Evolutionary conservation across 2,888 invertebrate species (phyloP).

Genomic region (Volucella zonaria): DNA sequence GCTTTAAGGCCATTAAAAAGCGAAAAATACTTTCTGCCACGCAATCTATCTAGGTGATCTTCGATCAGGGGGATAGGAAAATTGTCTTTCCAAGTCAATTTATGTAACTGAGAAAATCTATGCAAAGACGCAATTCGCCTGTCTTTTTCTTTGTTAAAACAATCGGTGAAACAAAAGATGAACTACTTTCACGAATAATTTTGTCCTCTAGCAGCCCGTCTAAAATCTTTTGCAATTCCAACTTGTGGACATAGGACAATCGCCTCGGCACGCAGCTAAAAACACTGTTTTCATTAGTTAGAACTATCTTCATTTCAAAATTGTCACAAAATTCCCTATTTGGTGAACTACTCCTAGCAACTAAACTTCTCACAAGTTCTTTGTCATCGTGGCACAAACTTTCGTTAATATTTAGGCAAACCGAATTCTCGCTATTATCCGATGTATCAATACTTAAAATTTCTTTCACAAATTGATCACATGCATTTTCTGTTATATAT

Average conservation of each 20-base stretch:
- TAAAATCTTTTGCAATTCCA: slow-evolving; percentile 36
- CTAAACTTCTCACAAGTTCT: slow-evolving; percentile 17
- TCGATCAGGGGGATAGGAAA: slow-evolving; percentile 35
- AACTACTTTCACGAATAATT: slow-evolving; percentile 31
- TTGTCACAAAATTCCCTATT: background rate
- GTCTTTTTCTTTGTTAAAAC: too few relatives aligned
- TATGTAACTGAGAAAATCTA: slow-evolving; percentile 8
- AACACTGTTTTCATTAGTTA: slow-evolving; percentile 33
- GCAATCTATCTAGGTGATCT: slow-evolving; percentile 30
- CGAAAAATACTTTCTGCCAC: slow-evolving; percentile 26
- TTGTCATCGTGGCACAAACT: slow-evolving; percentile 27
- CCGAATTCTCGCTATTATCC: slow-evolving; percentile 14
- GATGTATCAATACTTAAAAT: slow-evolving; percentile 47
- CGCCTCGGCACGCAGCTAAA: slow-evolving; percentile 43
- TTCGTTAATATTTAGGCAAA: slow-evolving; percentile 36
- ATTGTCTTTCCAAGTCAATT: slow-evolving; percentile 27
- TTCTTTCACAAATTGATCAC: background rate
- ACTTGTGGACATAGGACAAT: slow-evolving; percentile 30
- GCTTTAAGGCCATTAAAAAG: slow-evolving; percentile 12
- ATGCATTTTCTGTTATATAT: background rate
- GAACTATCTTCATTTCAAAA: slow-evolving; percentile 35
- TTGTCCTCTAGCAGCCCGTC: too few relatives aligned
- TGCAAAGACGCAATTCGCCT: background rate
- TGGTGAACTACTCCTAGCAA: slow-evolving; percentile 3
- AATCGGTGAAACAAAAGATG: slow-evolving; percentile 15